Conservation (phyloP, 1,140 invertebrate genomes). For the Drosophila quadrilineata region DNA sequence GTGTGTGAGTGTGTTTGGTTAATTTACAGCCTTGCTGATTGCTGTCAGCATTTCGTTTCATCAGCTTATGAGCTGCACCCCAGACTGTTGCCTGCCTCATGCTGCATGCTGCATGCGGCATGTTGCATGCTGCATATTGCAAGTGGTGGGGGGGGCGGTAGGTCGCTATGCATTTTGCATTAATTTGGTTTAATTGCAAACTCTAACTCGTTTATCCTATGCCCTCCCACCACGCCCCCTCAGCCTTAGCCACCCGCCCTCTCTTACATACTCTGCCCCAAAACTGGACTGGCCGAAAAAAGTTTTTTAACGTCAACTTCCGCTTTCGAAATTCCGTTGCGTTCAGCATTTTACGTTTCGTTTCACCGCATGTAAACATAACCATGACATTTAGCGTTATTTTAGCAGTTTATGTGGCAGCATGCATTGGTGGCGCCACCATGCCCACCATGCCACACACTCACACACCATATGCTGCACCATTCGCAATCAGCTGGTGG, state of each 20-base stretch:
- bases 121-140: no score
- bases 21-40: slow-evolving; percentile 73
- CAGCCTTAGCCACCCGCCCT: no score
- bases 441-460: background rate
- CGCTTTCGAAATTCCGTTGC: background rate
- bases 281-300: slow-evolving; percentile 26
- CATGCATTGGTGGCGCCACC: no score
- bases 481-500: background rate
- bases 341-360: slow-evolving; percentile 28
- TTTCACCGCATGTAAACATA: slow-evolving; percentile 74
- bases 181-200: slow-evolving; percentile 73
- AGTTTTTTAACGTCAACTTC: slow-evolving; percentile 39
- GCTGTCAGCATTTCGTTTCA: slow-evolving; percentile 28
- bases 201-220: no score
- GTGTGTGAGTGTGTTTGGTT: slow-evolving; percentile 56
- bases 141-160: no score
- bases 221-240: no score
- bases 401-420: slow-evolving; percentile 52
- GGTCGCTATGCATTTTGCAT: slow-evolving; percentile 67
- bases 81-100: background rate
- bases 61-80: slow-evolving; percentile 1
- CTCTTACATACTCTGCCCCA: no score
- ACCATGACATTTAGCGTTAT: slow-evolving; percentile 75
- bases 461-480: background rate
- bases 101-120: no score